These are phyloP conservation scores for Myotis myotis DNA, from an alignment of 2,797 vertebrate genomes.

Conservation along the genomic window DNA sequence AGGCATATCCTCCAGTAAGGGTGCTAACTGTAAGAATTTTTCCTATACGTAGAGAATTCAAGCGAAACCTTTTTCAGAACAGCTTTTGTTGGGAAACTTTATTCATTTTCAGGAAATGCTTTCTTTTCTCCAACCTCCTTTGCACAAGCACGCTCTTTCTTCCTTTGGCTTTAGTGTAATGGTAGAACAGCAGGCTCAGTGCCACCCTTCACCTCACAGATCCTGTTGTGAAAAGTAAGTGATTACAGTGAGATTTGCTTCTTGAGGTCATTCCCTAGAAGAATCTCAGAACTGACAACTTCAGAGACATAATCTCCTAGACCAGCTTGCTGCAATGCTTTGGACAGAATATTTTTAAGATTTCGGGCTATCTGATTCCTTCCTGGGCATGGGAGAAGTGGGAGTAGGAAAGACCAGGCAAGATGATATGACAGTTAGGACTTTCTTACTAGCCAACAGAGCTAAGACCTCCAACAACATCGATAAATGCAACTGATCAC, in stretches of 20 bases:
- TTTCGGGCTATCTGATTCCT: neutral
- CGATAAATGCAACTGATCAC: neutral
- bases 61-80: neutral
- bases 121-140: neutral
- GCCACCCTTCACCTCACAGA: neutral
- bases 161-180: neutral
- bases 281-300: neutral
- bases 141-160: neutral
- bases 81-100: neutral
- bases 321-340: neutral
- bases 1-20: neutral
- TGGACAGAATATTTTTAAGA: slow-evolving; percentile 10
- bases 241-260: neutral
- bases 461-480: neutral
- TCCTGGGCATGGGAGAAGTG: neutral
- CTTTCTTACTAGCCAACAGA: neutral
- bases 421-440: neutral
- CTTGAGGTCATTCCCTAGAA: neutral
- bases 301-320: neutral
- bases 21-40: neutral
- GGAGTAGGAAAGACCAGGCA: neutral
- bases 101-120: neutral
- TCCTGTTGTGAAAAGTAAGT: neutral
- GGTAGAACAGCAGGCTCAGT: neutral
- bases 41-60: neutral